A percentile compares a stretch with the other conserved stretches of the same genome.
Evolutionary conservation across 2,797 vertebrate species (phyloP).

Genomic region (Sebastes glaucus): DNA sequence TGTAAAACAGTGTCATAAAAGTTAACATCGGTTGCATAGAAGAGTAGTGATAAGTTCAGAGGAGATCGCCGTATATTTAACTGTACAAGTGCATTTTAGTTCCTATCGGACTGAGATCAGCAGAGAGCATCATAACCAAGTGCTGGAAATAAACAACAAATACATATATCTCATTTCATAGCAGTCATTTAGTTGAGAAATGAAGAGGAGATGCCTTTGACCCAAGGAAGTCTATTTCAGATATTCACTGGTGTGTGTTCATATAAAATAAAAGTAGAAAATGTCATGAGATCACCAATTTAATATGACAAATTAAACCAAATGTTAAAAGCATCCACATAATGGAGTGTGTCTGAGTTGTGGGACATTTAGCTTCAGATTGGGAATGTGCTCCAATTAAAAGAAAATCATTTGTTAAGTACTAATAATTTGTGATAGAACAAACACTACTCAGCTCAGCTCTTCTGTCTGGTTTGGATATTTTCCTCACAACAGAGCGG

Average conservation of each 20-base stretch:
- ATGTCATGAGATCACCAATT: not conserved
- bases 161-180: not conserved
- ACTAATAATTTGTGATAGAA: not conserved
- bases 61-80: not conserved
- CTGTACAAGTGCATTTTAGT: conserved; percentile 69
- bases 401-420: not conserved
- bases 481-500: not conserved
- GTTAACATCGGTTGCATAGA: conserved; percentile 91
- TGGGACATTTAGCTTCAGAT: not conserved
- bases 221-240: not conserved
- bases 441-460: not conserved
- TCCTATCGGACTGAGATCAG: conserved; percentile 44
- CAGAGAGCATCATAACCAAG: conserved; percentile 9
- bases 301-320: not conserved
- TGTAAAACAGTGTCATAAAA: conserved; percentile 85
- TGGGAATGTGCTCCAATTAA: not conserved
- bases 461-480: not conserved
- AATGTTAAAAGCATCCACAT: not conserved
- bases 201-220: not conserved
- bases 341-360: not conserved
- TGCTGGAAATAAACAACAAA: not conserved
- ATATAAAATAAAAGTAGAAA: not conserved
- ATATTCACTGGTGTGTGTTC: not conserved
- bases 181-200: not conserved
- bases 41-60: conserved; percentile 85